A percentile compares a stretch with the other conserved stretches of the same genome.
These are phyloP conservation scores for Labroides dimidiatus DNA, from an alignment of 2,797 vertebrate species.

Conservation along the genomic window DNA sequence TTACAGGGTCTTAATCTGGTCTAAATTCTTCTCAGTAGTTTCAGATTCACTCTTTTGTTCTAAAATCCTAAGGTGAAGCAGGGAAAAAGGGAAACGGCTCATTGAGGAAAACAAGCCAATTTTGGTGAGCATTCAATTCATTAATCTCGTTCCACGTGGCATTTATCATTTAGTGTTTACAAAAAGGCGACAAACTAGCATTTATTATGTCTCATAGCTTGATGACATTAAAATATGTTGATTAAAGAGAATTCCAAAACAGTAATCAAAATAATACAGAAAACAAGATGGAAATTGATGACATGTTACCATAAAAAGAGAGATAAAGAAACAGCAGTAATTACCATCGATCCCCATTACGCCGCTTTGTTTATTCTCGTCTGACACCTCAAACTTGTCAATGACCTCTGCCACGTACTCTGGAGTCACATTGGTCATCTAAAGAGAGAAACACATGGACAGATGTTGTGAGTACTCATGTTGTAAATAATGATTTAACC, in stretches of 20 bases:
- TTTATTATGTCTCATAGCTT: background rate
- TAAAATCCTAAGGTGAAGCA: too few species aligned
- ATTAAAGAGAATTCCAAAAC: background rate
- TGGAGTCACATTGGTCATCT: slow-evolving; percentile 93
- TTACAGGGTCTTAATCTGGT: too few species aligned
- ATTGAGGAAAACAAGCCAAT: background rate
- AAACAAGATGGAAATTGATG: too few species aligned
- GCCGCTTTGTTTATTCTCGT: slow-evolving; percentile 92
- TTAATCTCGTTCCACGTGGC: background rate
- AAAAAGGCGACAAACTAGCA: background rate
- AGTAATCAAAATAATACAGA: background rate
- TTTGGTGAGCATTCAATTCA: too few species aligned
- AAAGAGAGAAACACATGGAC: slow-evolving; percentile 15
- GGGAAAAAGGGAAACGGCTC: background rate
- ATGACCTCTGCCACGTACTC: slow-evolving; percentile 94
- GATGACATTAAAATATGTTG: background rate
- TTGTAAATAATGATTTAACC: background rate
- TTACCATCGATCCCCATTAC: slow-evolving; percentile 97
- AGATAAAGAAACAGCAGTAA: background rate
- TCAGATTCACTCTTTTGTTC: too few species aligned
- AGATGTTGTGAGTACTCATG: background rate
- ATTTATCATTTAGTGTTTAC: background rate
- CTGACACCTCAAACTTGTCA: slow-evolving; percentile 93
- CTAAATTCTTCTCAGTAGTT: too few species aligned
- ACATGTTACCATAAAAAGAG: background rate